A percentile compares a stretch with the other conserved stretches of the same genome.
These are phyloP conservation scores for Notechis scutatus DNA, from an alignment of 2,113 vertebrate species.

Conservation along the genomic window DNA sequence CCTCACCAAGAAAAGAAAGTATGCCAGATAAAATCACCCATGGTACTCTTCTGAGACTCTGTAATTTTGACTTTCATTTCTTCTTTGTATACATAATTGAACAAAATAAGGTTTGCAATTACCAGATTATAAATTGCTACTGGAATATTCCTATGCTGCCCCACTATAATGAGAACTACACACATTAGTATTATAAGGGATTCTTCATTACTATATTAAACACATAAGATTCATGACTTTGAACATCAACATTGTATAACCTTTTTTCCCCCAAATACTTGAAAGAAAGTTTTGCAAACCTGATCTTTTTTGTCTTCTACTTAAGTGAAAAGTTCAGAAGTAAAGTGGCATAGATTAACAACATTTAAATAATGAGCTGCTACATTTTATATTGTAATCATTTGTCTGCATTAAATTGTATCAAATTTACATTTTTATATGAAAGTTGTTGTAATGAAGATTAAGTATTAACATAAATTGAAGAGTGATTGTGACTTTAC, in stretches of 20 bases:
- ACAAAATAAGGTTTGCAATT: background rate
- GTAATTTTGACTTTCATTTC: background rate
- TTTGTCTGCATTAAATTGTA: background rate
- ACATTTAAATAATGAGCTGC: background rate
- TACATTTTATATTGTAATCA: background rate
- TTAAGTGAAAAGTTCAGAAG: background rate
- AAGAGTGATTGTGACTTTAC: background rate
- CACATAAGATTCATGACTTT: background rate
- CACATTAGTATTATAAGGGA: background rate
- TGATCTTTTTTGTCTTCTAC: background rate
- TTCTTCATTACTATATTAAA: background rate
- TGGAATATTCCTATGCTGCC: background rate
- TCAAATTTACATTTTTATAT: slow-evolving; percentile 11
- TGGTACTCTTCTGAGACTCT: background rate
- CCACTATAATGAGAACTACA: background rate
- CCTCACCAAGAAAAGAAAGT: background rate
- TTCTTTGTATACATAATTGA: background rate
- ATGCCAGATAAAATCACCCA: background rate
- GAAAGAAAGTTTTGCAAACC: background rate
- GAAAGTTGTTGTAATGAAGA: background rate
- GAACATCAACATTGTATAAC: background rate
- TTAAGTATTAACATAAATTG: background rate
- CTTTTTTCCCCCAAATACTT: background rate
- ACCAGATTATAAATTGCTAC: background rate
- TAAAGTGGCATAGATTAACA: background rate